Conservation (phyloP, 2,888 invertebrate species). For the Callyntrura sp. region DNA sequence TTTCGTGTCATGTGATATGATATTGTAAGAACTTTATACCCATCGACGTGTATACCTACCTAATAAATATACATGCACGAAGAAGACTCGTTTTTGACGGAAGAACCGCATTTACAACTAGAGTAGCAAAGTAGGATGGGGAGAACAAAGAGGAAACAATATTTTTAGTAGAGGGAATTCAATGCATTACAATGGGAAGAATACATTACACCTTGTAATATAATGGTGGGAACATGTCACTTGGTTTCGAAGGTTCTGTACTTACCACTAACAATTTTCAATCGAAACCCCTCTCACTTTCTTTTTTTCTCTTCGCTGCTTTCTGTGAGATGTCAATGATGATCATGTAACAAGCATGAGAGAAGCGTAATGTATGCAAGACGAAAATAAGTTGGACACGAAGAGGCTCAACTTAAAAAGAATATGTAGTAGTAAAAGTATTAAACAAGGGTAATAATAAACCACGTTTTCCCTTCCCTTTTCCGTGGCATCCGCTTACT, state of each 20-base stretch:
- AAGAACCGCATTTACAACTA: not conserved
- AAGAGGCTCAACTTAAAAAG: not conserved
- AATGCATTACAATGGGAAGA: conserved; percentile 60
- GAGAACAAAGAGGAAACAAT: conserved; percentile 54
- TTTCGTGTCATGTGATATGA: conserved; percentile 44
- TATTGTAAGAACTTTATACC: conserved; percentile 24
- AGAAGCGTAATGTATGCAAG: conserved; percentile 56
- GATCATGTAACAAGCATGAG: conserved; percentile 52
- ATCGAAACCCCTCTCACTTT: conserved; percentile 44
- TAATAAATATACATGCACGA: conserved; percentile 52
- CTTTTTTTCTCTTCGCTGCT: conserved; percentile 22
- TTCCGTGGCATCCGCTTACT: conserved; percentile 10
- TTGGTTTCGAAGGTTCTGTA: conserved; percentile 32
- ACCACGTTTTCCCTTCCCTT: not conserved
- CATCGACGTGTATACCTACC: not conserved
- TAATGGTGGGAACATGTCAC: conserved; percentile 72
- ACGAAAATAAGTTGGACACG: conserved; percentile 29
- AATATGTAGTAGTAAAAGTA: not conserved
- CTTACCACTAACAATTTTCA: conserved; percentile 38
- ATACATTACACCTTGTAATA: conserved; percentile 68
- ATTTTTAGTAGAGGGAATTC: conserved; percentile 19
- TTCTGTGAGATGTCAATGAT: conserved; percentile 60
- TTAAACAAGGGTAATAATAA: conserved; percentile 2
- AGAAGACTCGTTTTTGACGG: not conserved
- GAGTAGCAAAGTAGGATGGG: conserved; percentile 13